Percentiles rank a stretch among this genome's conserved stretches.
phyloP scores from a whole-genome alignment of 2,888 invertebrate genomes.

The Aleiodes alternator region DNA sequence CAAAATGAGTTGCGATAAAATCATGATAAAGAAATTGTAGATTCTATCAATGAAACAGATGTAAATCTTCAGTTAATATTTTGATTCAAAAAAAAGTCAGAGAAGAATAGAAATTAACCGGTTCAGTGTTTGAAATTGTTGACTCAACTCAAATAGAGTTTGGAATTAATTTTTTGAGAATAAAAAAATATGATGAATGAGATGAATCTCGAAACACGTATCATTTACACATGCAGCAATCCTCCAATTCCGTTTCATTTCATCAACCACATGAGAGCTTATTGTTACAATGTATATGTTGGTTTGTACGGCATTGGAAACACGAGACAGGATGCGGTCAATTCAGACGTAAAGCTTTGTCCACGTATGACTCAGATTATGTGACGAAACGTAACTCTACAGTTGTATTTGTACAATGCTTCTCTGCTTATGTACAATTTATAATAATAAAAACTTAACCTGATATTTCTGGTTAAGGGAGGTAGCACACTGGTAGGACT shows the following conservation, averaged over 20 bases:
- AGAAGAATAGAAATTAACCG: not conserved
- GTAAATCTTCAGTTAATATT: not conserved
- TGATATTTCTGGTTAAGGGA: constrained; percentile 29
- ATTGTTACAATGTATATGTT: constrained; percentile 31
- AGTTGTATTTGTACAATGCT: constrained; percentile 35
- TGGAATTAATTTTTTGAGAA: not conserved
- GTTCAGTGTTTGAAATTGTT: not conserved
- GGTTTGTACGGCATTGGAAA: constrained; percentile 30
- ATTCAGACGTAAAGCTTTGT: constrained; percentile 66
- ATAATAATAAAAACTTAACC: constrained; percentile 33
- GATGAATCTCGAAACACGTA: constrained; percentile 16
- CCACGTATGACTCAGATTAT: constrained; percentile 66
- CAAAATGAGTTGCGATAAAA: too few species aligned
- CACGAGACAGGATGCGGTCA: constrained; percentile 72
- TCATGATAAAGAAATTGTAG: too few species aligned
- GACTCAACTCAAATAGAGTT: constrained; percentile 2
- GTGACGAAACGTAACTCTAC: constrained; percentile 49
- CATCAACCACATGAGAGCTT: constrained; percentile 22
- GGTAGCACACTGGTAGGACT: not conserved
- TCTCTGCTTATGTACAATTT: constrained; percentile 45
- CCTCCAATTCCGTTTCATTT: constrained; percentile 26
- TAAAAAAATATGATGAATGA: constrained; percentile 16
- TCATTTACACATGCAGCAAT: constrained; percentile 28
- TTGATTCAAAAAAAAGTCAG: not conserved
- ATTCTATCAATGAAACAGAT: too few species aligned